These are phyloP conservation scores for Bothrops jararaca DNA, from an alignment of 2,113 vertebrate genomes.

Conservation along the genomic window DNA sequence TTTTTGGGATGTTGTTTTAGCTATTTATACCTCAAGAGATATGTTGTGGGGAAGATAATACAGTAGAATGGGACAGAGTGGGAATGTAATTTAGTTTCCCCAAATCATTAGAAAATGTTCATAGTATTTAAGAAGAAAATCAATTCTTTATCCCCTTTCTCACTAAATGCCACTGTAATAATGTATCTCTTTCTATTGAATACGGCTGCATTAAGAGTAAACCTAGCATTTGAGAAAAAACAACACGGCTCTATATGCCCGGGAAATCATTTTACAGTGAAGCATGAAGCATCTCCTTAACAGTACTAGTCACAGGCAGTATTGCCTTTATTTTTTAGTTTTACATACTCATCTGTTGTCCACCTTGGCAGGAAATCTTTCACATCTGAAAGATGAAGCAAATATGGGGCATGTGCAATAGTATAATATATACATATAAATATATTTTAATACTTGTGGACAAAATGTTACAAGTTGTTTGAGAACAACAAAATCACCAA, in stretches of 20 bases:
- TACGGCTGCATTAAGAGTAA: conserved; percentile 1
- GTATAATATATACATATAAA: conserved; percentile 81
- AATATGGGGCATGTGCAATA: conserved; percentile 91
- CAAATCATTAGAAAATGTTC: not conserved
- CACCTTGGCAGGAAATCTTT: conserved; percentile 61
- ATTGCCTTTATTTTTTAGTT: conserved; percentile 41
- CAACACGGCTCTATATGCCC: conserved; percentile 5
- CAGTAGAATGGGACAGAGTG: conserved; percentile 27
- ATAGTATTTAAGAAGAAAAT: not conserved
- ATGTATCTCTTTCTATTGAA: not conserved
- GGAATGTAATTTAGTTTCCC: conserved; percentile 22
- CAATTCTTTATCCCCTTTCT: not conserved
- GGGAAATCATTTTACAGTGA: conserved; percentile 18
- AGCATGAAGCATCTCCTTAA: conserved; percentile 33
- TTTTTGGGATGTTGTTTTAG: not conserved
- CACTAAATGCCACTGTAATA: not conserved
- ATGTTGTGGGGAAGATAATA: conserved; percentile 34
- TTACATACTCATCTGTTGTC: conserved; percentile 47
- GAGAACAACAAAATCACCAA: conserved; percentile 99
- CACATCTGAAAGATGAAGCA: conserved; percentile 62
- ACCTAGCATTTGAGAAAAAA: conserved; percentile 24
- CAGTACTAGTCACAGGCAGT: conserved; percentile 51
- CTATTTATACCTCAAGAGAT: not conserved
- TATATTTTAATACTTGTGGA: conserved; percentile 96
- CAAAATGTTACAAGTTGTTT: conserved; percentile 99